These are phyloP conservation scores for Scartelaos histophorus DNA, from an alignment of 2,113 vertebrate genomes.

Conservation along the genomic window DNA sequence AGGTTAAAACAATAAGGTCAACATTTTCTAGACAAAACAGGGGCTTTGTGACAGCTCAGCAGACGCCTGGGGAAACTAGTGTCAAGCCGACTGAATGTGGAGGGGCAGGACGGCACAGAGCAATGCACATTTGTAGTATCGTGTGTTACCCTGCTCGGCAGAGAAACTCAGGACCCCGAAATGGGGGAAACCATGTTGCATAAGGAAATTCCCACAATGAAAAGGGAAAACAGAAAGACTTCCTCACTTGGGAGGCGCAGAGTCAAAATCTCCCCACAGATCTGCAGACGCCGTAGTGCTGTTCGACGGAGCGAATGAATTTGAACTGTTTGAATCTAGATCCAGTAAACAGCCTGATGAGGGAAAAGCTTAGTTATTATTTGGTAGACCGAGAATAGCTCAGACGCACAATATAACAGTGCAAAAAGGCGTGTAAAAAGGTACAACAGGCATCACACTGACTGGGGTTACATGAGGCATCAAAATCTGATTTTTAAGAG, in stretches of 20 bases:
- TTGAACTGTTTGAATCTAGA: constrained; percentile 73
- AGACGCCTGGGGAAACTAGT: background rate
- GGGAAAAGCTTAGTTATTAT: background rate
- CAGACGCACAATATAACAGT: too few species aligned
- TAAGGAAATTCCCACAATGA: constrained; percentile 42
- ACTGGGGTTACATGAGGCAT: too few species aligned
- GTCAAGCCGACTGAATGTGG: background rate
- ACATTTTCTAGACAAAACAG: background rate
- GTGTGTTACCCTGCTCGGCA: constrained; percentile 40
- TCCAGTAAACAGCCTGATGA: constrained; percentile 71
- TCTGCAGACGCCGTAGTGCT: constrained; percentile 69
- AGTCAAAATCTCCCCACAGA: constrained; percentile 92
- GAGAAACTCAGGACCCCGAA: constrained; percentile 22
- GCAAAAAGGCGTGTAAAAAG: too few species aligned
- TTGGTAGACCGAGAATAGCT: too few species aligned
- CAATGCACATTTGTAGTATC: constrained; percentile 9
- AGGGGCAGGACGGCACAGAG: background rate
- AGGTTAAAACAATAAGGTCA: background rate
- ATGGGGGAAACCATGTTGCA: constrained; percentile 34
- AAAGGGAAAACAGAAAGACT: background rate
- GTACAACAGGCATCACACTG: too few species aligned
- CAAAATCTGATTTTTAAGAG: too few species aligned
- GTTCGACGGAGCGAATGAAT: constrained; percentile 58
- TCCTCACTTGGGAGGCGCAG: constrained; percentile 85
- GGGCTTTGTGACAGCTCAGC: background rate